Conservation (phyloP, 1,140 invertebrate genomes). For the Octopus bimaculoides region DNA sequence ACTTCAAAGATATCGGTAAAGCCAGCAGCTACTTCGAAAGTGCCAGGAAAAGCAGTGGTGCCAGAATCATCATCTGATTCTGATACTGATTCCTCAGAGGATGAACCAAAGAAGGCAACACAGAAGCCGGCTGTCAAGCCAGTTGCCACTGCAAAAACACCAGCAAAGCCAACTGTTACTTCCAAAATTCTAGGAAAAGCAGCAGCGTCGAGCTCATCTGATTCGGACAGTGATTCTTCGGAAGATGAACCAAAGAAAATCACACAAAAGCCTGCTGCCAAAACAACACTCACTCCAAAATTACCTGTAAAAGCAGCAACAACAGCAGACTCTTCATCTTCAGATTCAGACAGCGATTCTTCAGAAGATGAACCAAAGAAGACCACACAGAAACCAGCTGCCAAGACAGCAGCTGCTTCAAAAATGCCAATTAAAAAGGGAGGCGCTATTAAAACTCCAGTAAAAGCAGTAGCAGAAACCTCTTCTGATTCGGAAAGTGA, state of each 20-base stretch:
- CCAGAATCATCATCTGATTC: conserved; percentile 9
- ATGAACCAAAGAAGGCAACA: not conserved
- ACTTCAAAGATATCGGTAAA: no score
- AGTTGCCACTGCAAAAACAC: conserved; percentile 10
- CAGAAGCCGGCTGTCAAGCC: conserved; percentile 15
- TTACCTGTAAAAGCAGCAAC: conserved; percentile 9
- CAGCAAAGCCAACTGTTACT: conserved; percentile 6
- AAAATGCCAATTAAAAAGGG: conserved; percentile 13
- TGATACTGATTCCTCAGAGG: conserved; percentile 18
- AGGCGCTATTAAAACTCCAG: conserved; percentile 18
- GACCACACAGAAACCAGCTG: not conserved
- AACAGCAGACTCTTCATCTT: conserved; percentile 24
- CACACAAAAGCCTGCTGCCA: conserved; percentile 15
- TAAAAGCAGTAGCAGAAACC: conserved; percentile 16
- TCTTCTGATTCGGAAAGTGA: conserved; percentile 16
- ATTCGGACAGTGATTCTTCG: conserved; percentile 20
- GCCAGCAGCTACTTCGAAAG: not conserved
- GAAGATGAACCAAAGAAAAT: conserved; percentile 3
- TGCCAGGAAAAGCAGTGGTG: not conserved
- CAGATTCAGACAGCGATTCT: conserved; percentile 23
- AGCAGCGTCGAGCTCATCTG: conserved; percentile 8
- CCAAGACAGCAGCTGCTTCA: conserved; percentile 2
- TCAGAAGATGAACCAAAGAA: not conserved
- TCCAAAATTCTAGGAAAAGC: conserved; percentile 14
- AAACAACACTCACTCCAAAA: conserved; percentile 15